phyloP scores from a whole-genome alignment of 2,113 vertebrate genomes.

The Choloepus hoffmanni region DNA sequence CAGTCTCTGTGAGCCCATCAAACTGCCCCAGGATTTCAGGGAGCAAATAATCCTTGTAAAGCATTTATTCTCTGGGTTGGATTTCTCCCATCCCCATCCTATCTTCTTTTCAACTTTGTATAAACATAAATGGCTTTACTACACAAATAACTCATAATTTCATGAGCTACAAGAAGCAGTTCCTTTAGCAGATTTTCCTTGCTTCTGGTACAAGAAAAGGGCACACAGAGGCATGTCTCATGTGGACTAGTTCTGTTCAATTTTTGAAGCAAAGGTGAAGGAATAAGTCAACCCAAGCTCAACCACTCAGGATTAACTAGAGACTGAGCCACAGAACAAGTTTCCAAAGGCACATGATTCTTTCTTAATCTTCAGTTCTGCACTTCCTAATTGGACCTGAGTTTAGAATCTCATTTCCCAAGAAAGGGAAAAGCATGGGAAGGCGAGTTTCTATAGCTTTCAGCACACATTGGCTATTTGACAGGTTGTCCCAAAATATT shows the following conservation, averaged over 20 bases:
- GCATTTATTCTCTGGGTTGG: background rate
- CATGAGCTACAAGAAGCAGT: background rate
- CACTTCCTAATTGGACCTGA: background rate
- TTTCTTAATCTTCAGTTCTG: background rate
- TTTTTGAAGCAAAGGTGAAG: background rate
- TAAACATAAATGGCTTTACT: background rate
- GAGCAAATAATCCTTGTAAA: background rate
- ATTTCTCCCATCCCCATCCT: background rate
- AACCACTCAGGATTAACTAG: background rate
- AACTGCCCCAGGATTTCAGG: background rate
- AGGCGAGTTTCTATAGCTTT: background rate
- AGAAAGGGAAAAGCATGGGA: background rate
- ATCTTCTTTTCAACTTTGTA: slow-evolving; percentile 32
- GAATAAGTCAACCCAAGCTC: background rate
- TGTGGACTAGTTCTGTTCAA: background rate
- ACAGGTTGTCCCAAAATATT: background rate
- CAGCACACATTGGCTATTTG: background rate
- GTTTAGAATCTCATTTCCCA: slow-evolving; percentile 1
- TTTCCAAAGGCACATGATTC: background rate
- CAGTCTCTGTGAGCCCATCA: background rate
- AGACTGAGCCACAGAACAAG: background rate
- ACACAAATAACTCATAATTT: slow-evolving; percentile 36
- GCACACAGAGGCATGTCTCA: background rate
- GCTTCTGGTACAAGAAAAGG: background rate
- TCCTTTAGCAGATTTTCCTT: background rate